Evolutionary conservation across 2,888 invertebrate species (phyloP).

Genomic region (Diarsia rubi): DNA sequence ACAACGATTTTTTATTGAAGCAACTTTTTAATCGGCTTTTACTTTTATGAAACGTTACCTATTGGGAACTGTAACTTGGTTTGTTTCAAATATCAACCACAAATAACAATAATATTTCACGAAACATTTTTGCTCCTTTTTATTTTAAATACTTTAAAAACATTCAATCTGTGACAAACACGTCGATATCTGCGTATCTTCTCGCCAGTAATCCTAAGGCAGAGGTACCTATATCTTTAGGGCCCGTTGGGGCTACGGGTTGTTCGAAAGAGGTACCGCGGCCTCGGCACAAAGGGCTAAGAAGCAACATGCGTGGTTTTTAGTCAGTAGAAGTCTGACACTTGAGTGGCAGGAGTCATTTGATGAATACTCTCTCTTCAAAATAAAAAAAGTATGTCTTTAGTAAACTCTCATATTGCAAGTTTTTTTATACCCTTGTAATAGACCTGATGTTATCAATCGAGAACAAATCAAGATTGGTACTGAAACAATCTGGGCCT

Average conservation of each 20-base stretch:
- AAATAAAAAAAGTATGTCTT: too few relatives aligned
- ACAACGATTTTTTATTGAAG: background rate
- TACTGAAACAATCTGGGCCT: too few relatives aligned
- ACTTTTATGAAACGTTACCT: background rate
- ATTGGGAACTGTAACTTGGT: background rate
- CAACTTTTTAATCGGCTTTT: conserved; percentile 28
- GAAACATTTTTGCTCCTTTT: background rate
- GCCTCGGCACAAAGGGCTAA: too few relatives aligned
- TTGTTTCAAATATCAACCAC: conserved; percentile 7
- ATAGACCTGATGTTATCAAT: background rate
- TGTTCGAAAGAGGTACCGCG: too few relatives aligned
- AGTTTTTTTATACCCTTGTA: background rate
- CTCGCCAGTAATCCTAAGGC: background rate
- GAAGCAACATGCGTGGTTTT: too few relatives aligned
- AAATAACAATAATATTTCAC: conserved; percentile 1
- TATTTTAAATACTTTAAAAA: background rate
- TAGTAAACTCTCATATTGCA: background rate
- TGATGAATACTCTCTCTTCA: too few relatives aligned
- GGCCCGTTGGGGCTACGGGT: too few relatives aligned
- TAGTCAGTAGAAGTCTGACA: too few relatives aligned
- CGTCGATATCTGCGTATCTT: background rate
- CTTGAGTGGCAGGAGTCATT: too few relatives aligned
- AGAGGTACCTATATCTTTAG: too few relatives aligned
- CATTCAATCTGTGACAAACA: background rate
- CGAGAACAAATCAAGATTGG: background rate